phyloP scores from a whole-genome alignment of 1,140 invertebrate species.

The Drosophila sp. region DNA sequence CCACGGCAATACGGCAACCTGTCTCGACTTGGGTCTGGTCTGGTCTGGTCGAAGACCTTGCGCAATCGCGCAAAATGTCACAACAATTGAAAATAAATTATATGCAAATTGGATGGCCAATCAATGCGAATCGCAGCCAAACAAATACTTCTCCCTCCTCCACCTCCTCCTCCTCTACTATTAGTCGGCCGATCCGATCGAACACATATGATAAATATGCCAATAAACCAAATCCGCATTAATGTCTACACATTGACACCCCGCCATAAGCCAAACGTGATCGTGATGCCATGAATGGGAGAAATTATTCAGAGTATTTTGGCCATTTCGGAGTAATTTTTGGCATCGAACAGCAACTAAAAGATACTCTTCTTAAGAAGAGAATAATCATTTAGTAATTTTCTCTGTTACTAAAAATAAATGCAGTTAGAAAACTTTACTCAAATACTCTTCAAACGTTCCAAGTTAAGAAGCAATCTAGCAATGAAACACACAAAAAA shows the following conservation, averaged over 20 bases:
- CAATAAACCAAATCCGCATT: constrained; percentile 20
- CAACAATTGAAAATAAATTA: constrained; percentile 80
- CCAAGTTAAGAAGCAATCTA: no score
- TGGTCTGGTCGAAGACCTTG: constrained; percentile 32
- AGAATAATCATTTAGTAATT: no score
- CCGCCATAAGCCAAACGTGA: neutral
- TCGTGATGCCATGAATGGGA: neutral
- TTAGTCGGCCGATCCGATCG: constrained; percentile 23
- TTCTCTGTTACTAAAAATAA: no score
- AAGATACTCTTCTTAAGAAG: no score
- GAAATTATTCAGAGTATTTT: neutral
- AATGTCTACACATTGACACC: neutral
- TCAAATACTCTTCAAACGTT: no score
- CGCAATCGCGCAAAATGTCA: constrained; percentile 72
- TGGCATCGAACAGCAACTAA: no score
- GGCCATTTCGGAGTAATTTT: neutral
- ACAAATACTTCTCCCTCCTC: neutral
- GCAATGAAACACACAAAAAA: no score
- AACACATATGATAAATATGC: constrained; percentile 39
- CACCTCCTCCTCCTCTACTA: neutral
- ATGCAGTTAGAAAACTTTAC: no score
- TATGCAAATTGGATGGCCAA: constrained; percentile 75
- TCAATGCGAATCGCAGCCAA: constrained; percentile 33
- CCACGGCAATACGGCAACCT: constrained; percentile 65
- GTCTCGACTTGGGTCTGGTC: constrained; percentile 27